A percentile compares a stretch with the other conserved stretches of the same genome.
phyloP scores from a whole-genome alignment of 1,140 invertebrate genomes.

The Caenorhabditis brenneri region DNA sequence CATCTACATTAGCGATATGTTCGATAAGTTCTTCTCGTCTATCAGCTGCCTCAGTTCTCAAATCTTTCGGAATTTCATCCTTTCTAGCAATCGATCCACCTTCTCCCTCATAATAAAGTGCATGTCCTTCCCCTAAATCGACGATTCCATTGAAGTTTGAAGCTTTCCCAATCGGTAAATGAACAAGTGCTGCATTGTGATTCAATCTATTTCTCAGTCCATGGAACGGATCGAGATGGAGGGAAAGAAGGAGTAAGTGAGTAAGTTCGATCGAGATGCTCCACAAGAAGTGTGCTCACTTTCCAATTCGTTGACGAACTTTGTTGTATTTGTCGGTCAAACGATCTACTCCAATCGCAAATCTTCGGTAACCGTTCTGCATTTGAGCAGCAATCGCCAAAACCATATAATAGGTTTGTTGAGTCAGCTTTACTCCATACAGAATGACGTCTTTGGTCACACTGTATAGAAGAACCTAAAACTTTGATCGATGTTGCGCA shows the following conservation, averaged over 20 bases:
- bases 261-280: neutral
- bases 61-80: neutral
- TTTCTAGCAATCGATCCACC: conserved; percentile 75
- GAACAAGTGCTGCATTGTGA: conserved; percentile 93
- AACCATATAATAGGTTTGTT: conserved; percentile 52
- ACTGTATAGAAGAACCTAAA: conserved; percentile 49
- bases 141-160: conserved; percentile 84
- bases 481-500: neutral
- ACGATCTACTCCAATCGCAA: conserved; percentile 53
- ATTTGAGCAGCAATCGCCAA: conserved; percentile 48
- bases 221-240: neutral
- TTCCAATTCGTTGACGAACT: conserved; percentile 35
- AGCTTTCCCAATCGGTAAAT: conserved; percentile 91
- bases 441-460: conserved; percentile 48
- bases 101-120: conserved; percentile 91
- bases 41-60: conserved; percentile 76
- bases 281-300: neutral
- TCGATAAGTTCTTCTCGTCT: conserved; percentile 26
- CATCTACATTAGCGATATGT: conserved; percentile 83
- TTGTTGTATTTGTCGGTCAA: conserved; percentile 47
- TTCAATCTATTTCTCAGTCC: conserved; percentile 82
- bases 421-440: conserved; percentile 52
- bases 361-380: conserved; percentile 53
- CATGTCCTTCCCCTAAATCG: conserved; percentile 85
- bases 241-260: conserved; percentile 13